A percentile compares a stretch with the other conserved stretches of the same genome.
phyloP scores from a whole-genome alignment of 2,797 vertebrate genomes.

The Chelonia mydas region DNA sequence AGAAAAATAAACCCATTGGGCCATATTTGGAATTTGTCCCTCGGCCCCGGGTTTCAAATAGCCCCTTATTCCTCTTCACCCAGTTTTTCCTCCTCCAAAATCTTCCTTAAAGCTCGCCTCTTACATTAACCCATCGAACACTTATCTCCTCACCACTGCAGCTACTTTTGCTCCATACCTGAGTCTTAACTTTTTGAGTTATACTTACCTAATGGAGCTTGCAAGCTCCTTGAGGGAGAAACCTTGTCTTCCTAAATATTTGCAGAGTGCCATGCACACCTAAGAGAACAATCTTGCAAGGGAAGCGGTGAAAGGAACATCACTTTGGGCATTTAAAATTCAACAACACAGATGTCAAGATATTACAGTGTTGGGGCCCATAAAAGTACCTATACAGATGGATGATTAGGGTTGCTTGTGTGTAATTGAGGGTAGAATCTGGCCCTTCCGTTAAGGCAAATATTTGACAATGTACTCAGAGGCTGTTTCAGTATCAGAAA shows the following conservation, averaged over 20 bases:
- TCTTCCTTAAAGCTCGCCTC: constrained; percentile 14
- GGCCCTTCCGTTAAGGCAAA: background rate
- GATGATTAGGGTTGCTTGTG: accelerated
- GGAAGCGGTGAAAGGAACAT: background rate
- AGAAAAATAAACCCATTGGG: constrained; percentile 28
- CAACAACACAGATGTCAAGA: background rate
- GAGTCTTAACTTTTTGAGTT: background rate
- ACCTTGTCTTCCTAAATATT: background rate
- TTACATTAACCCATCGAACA: constrained; percentile 55
- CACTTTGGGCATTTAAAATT: background rate
- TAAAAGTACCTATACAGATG: accelerated
- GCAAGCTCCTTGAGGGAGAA: background rate
- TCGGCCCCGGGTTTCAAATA: background rate
- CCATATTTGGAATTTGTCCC: constrained; percentile 2
- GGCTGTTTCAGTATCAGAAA: background rate
- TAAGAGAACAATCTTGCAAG: background rate
- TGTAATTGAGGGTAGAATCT: background rate
- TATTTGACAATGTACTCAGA: background rate
- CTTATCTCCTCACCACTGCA: constrained; percentile 18
- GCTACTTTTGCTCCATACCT: constrained; percentile 4
- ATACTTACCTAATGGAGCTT: background rate
- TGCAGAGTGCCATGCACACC: background rate
- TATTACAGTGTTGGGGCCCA: background rate
- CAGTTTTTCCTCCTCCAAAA: background rate
- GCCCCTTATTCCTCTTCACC: background rate